Conservation (phyloP, 2,797 vertebrate species). For the Manis javanica region DNA sequence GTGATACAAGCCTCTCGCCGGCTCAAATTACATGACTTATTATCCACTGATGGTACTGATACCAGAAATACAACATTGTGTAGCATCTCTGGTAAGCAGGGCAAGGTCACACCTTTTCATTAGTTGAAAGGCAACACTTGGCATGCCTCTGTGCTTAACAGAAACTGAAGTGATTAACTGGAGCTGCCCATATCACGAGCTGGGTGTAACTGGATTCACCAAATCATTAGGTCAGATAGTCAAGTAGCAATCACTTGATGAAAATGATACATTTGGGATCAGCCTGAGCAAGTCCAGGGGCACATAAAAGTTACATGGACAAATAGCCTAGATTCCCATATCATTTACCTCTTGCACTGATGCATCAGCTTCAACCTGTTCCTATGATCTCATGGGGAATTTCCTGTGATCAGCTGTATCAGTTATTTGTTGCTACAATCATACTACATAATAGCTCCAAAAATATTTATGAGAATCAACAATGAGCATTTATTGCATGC, state of each 20-base stretch:
- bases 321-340: background rate
- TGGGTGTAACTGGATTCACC: background rate
- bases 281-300: background rate
- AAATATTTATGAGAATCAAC: background rate
- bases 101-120: background rate
- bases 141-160: background rate
- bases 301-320: background rate
- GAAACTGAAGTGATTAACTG: background rate
- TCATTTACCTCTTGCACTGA: background rate
- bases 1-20: background rate
- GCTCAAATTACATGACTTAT: background rate
- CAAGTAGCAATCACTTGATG: background rate
- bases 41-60: background rate
- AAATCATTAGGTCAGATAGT: background rate
- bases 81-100: background rate
- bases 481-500: background rate
- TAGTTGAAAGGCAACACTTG: background rate
- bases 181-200: background rate
- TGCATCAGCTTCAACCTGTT: background rate
- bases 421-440: background rate
- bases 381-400: background rate
- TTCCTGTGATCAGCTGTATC: background rate
- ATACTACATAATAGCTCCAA: background rate
- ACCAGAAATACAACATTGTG: background rate
- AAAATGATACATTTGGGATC: background rate